Conservation (phyloP, 1,140 invertebrate species). For the Panulirus ornatus region DNA sequence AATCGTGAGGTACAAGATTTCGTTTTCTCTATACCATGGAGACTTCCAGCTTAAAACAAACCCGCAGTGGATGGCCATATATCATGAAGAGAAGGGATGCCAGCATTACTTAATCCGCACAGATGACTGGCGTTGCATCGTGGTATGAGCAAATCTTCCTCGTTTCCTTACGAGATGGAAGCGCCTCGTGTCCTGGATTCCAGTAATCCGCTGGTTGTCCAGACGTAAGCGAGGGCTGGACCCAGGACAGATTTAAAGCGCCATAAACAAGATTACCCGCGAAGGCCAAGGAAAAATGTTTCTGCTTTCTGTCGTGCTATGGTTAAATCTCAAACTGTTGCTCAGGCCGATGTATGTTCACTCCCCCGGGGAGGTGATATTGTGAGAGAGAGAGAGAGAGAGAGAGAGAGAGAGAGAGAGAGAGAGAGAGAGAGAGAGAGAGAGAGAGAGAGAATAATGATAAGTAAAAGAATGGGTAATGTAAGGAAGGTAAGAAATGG, state of each 20-base stretch:
- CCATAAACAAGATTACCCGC: not conserved
- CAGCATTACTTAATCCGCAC: no score
- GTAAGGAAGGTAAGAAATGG: no score
- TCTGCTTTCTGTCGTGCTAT: not conserved
- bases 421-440: no score
- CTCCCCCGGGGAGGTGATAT: not conserved
- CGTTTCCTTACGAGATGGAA: not conserved
- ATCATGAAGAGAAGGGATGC: no score
- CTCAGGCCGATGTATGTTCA: not conserved
- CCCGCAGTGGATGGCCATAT: no score
- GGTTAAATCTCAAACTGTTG: slow-evolving; percentile 4
- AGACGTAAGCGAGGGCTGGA: not conserved
- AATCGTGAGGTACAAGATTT: no score
- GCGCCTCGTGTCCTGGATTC: not conserved
- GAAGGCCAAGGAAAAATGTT: not conserved
- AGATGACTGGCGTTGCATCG: no score
- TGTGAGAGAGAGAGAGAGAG: not conserved
- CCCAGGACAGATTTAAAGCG: not conserved
- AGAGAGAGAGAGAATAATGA: no score
- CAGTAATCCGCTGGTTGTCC: not conserved
- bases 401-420: not conserved
- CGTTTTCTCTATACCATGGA: no score
- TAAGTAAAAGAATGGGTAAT: no score
- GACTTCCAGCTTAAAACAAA: no score
- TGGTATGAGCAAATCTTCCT: no score